Base-by-base conservation (phyloP, 1,140 invertebrate genomes). In the Goniozus legneri region DNA sequence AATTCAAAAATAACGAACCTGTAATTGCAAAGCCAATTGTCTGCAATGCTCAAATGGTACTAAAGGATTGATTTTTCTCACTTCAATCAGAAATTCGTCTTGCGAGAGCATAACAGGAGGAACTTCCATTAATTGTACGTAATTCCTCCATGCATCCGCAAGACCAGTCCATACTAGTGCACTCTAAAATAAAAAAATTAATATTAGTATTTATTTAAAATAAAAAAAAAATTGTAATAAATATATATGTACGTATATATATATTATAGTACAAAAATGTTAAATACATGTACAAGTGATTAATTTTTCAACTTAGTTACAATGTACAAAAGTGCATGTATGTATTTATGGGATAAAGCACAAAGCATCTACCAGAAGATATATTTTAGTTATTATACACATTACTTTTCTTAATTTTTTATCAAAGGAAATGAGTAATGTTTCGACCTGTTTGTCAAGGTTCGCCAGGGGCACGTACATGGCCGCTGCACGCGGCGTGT, bases 361-460 rank as follows among this genome's bases (percentile, higher is more conserved):
- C 58, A 58, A 66, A 54, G 56, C 44, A 56, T 50, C 52, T 56
- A 55, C 18, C 13, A 52, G 54, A 19, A 59, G 56, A 34, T 44
- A 58, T 53, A 51, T 42, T 44, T 53, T 50, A 58, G 22, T 53
- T 47, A 51, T 54, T 58, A 54, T 54, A 59, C 47, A 54, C 44
- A 66, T 65, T 60, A 67, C 54, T 64, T 10, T 6, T 27, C 10
- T 27, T 10, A 27, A 10, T 27, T 4, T 27, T 54, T 66, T 68
- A 68, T 64, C 55, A 60, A 66, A 69, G 64, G 58, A 72, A 70
- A 70, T 74, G 70, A 74, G 54, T 71, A 69, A 71, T 73, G 65
- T 67, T 68, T 73, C 71, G 69, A 74, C 70, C 71, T 74, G 71
- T 66, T 71, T 71, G 63, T 74, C 71, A 74, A 71, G 69, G 69